phyloP scores from a whole-genome alignment of 2,888 invertebrate genomes.

The Electrophaes corylata region DNA sequence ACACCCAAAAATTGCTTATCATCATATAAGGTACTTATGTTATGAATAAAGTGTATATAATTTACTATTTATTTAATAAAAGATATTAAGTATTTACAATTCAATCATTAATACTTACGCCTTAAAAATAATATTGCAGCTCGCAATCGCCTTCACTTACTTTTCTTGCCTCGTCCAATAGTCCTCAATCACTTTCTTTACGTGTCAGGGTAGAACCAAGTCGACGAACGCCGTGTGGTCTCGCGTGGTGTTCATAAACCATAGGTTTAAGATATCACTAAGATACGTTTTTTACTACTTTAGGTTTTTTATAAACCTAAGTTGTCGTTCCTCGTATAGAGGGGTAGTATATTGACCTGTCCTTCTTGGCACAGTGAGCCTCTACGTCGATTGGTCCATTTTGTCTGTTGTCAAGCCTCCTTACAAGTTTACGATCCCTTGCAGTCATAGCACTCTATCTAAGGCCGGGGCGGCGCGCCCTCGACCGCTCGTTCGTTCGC shows the following conservation, averaged over 20 bases:
- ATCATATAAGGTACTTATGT: slow-evolving; percentile 41
- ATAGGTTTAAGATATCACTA: background rate
- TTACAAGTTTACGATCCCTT: slow-evolving; percentile 25
- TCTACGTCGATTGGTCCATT: slow-evolving; percentile 13
- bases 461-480: slow-evolving; percentile 20
- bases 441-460: slow-evolving; percentile 25
- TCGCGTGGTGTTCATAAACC: background rate
- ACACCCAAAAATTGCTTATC: slow-evolving; percentile 76
- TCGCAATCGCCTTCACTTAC: slow-evolving; percentile 66
- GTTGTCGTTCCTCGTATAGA: background rate
- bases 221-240: slow-evolving; percentile 24
- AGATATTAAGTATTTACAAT: slow-evolving; percentile 63
- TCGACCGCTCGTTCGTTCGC: slow-evolving; percentile 28
- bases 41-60: slow-evolving; percentile 56
- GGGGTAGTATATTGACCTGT: background rate
- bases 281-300: slow-evolving; percentile 2
- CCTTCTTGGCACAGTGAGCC: slow-evolving; percentile 9
- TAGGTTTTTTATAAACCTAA: background rate
- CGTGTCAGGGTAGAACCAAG: slow-evolving; percentile 26
- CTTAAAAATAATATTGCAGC: slow-evolving; percentile 76
- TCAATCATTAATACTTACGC: slow-evolving; percentile 72
- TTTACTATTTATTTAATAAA: slow-evolving; percentile 53
- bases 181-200: slow-evolving; percentile 31
- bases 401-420: slow-evolving; percentile 11
- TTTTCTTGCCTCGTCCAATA: slow-evolving; percentile 36